Conservation (phyloP, 2,888 invertebrate genomes). For the Tetragonisca angustula region DNA sequence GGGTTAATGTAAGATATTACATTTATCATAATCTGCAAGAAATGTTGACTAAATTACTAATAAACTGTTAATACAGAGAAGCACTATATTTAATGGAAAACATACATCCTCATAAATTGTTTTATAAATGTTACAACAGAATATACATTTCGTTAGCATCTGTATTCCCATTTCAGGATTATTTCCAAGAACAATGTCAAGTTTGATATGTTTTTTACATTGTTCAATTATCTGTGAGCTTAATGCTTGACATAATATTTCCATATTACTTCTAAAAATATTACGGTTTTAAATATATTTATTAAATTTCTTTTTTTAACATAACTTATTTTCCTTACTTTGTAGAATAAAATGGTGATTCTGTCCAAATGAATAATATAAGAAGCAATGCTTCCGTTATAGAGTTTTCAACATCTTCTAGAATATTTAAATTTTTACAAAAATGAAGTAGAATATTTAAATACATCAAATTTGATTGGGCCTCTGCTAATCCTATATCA, state of each 20-base stretch:
- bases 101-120: slow-evolving; percentile 82
- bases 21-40: slow-evolving; percentile 46
- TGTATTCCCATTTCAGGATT: slow-evolving; percentile 83
- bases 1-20: slow-evolving; percentile 29
- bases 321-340: slow-evolving; percentile 26
- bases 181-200: slow-evolving; percentile 85
- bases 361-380: slow-evolving; percentile 85
- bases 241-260: slow-evolving; percentile 83
- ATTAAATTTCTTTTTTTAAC: neutral
- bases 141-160: slow-evolving; percentile 84
- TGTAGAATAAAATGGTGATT: slow-evolving; percentile 85
- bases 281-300: neutral
- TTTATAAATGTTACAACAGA: slow-evolving; percentile 85
- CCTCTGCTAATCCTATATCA: slow-evolving; percentile 80
- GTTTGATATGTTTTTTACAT: slow-evolving; percentile 84
- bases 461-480: slow-evolving; percentile 85
- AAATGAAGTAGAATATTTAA: slow-evolving; percentile 84
- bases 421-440: slow-evolving; percentile 83
- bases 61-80: neutral
- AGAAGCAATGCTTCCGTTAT: slow-evolving; percentile 85
- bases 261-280: slow-evolving; percentile 78
- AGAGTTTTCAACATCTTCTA: slow-evolving; percentile 83
- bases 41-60: neutral
- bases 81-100: neutral
- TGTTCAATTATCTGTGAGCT: slow-evolving; percentile 85